Base-by-base conservation (phyloP, 2,797 vertebrate genomes). In the Myotis pilosus region DNA sequence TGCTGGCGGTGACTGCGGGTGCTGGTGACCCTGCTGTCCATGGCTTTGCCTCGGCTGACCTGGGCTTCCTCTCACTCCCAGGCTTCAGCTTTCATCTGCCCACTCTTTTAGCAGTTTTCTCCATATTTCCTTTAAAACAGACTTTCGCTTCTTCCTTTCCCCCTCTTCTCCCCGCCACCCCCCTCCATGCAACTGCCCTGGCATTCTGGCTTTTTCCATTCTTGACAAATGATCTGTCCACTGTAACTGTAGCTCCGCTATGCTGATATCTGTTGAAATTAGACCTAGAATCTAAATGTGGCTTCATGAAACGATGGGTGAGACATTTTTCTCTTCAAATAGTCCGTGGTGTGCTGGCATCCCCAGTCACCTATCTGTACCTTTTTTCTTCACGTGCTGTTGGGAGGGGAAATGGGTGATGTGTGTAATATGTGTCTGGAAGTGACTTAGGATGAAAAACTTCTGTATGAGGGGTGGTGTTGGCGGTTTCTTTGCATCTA, bases 271-370 rank as follows among this genome's bases (percentile, higher is more conserved):
- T 94, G 95, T 94, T 97, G 97, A 97, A 97, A 97, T 96, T 91
- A 97, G 95, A 97, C 97, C 97, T 91, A 97, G 96, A 97, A 97
- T 97, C 96, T 97, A 95, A 97, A 97, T 96, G 96, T 53, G 85
- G 93, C 97, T 97, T 94, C 96, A 36, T 94, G 96, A 93, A 96
- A 92, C 23, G 79, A 76, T 79, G 85, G 82, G 82, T 69, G 36
- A 94, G 93, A 94, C 92, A 87, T 95, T 96, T 93, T 96, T 92
- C 93, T 89, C 78, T 95, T 89, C 36, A 8, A 25, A 44, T 88
- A 51, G 74, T 80, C 51, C 23, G 8, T 57, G 68, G 25, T 66
- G 36, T 55, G 3, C 68, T 62, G 84, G 41, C 47, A 68, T 36
- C 51, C 57, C 49, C 33, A 44, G 53, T 55, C 66, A 64, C 33